Conservation (phyloP, 2,797 vertebrate species). For the Sebastes hopkinsi region DNA sequence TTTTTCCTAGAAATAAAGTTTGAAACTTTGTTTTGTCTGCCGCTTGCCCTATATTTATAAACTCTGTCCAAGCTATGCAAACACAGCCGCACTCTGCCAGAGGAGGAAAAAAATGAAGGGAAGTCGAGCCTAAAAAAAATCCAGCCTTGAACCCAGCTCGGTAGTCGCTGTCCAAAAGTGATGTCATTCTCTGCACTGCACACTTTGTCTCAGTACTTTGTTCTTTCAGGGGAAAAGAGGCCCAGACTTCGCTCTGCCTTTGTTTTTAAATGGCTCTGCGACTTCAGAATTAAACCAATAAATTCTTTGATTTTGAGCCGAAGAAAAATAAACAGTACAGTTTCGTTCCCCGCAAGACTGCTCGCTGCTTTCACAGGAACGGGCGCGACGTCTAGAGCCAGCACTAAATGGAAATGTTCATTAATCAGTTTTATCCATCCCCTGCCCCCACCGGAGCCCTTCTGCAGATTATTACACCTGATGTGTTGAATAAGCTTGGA, state of each 20-base stretch:
- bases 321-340: conserved; percentile 57
- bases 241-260: conserved; percentile 48
- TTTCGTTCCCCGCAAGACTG: conserved; percentile 31
- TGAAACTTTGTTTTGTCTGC: conserved; percentile 72
- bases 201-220: conserved; percentile 73
- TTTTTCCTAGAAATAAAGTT: conserved; percentile 80
- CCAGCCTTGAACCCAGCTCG: conserved; percentile 62
- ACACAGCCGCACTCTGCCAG: conserved; percentile 46
- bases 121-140: conserved; percentile 50
- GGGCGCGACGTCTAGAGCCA: conserved; percentile 14
- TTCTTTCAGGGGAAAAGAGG: conserved; percentile 56
- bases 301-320: conserved; percentile 66
- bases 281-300: conserved; percentile 64
- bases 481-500: conserved; percentile 76
- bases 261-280: conserved; percentile 58
- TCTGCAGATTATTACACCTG: conserved; percentile 73
- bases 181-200: conserved; percentile 77
- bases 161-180: conserved; percentile 71
- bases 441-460: conserved; percentile 45
- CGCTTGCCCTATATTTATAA: conserved; percentile 62
- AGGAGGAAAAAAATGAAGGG: conserved; percentile 32
- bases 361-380: conserved; percentile 46
- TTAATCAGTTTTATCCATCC: conserved; percentile 74
- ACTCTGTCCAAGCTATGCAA: conserved; percentile 63
- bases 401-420: conserved; percentile 67